These are phyloP conservation scores for Rhagophthalmus giganteus DNA, from an alignment of 2,888 invertebrate genomes.

Conservation along the genomic window DNA sequence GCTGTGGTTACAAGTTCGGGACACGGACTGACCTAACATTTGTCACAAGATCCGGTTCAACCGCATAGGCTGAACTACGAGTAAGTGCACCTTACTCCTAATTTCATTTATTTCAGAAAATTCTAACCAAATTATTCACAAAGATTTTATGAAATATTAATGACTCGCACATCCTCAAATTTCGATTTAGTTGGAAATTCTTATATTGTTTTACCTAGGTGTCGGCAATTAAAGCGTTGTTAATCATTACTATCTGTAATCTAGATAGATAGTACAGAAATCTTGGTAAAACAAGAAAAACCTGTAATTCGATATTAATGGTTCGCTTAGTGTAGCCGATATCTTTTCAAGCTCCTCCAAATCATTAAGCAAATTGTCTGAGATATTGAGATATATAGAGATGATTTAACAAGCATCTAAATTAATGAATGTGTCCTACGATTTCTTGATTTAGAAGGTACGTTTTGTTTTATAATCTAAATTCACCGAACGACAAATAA, in stretches of 20 bases:
- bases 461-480: no score
- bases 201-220: no score
- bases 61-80: conserved; percentile 29
- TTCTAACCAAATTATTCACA: conserved; percentile 20
- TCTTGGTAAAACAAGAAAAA: conserved; percentile 7
- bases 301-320: conserved; percentile 20
- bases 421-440: conserved; percentile 13
- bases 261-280: not conserved
- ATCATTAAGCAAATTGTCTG: conserved; percentile 22
- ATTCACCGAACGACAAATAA: no score
- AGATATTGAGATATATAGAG: conserved; percentile 18
- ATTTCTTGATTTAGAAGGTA: no score
- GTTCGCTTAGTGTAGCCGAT: conserved; percentile 15
- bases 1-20: conserved; percentile 49
- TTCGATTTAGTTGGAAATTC: no score
- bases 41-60: conserved; percentile 46
- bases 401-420: conserved; percentile 14
- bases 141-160: no score
- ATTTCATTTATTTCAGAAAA: conserved; percentile 31
- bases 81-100: conserved; percentile 34
- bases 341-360: conserved; percentile 10
- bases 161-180: no score
- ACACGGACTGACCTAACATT: conserved; percentile 49
- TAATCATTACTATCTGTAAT: no score
- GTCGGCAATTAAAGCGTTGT: no score